Evolutionary conservation across 2,113 vertebrate genomes (phyloP).

Genomic region (Lethenteron reissneri): DNA sequence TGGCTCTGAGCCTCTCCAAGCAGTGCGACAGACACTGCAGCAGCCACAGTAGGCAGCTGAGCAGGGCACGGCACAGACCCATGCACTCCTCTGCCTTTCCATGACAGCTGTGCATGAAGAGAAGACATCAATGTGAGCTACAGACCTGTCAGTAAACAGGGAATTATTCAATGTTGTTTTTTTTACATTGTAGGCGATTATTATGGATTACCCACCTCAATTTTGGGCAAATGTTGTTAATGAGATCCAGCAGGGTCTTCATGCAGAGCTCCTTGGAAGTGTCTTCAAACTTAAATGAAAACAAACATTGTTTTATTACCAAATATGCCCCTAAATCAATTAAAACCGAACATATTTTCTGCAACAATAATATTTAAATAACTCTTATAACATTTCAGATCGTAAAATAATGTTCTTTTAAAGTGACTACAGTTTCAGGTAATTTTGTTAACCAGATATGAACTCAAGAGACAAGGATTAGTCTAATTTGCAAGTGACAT

Average conservation of each 20-base stretch:
- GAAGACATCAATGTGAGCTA: background rate
- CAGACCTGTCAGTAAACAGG: no score
- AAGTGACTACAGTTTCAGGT: no score
- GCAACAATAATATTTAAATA: no score
- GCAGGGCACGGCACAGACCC: conserved; percentile 59
- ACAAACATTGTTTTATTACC: background rate
- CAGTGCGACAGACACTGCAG: conserved; percentile 61
- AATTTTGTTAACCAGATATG: no score
- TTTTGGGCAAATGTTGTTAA: conserved; percentile 86
- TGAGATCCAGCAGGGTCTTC: conserved; percentile 67
- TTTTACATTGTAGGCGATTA: no score
- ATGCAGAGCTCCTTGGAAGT: conserved; percentile 79
- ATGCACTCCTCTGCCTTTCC: conserved; percentile 93
- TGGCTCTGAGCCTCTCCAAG: conserved; percentile 44
- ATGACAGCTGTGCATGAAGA: conserved; percentile 37
- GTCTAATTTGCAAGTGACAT: no score
- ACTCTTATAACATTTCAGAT: no score
- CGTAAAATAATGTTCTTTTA: no score
- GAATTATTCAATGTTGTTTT: no score
- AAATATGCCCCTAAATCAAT: background rate
- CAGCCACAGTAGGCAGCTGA: conserved; percentile 61
- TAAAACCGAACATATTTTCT: no score
- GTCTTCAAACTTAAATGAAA: conserved; percentile 52
- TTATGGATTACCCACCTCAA: conserved; percentile 35
- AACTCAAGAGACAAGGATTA: no score